phyloP scores from a whole-genome alignment of 2,888 invertebrate genomes.

The Augiades crinisus region DNA sequence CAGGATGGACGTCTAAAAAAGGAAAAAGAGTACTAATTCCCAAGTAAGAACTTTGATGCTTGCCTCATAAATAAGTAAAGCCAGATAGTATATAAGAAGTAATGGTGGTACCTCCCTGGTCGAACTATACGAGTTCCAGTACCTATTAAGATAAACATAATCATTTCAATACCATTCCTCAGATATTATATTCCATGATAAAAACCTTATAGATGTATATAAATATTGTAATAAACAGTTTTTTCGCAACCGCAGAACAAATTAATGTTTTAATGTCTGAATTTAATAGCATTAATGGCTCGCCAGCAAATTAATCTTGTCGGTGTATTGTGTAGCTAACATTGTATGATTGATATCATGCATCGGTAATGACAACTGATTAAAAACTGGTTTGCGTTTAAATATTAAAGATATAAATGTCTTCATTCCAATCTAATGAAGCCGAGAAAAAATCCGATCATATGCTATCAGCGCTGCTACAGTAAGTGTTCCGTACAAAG shows the following conservation, averaged over 20 bases:
- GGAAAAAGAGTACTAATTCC: no score
- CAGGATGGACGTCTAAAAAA: no score
- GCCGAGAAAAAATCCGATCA: neutral
- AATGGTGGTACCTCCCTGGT: no score
- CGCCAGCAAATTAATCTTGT: conserved; percentile 12
- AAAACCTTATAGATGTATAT: no score
- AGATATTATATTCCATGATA: no score
- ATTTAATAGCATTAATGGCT: conserved; percentile 29
- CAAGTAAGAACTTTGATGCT: no score
- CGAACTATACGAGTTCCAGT: no score
- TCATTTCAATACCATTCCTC: no score
- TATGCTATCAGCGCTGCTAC: neutral
- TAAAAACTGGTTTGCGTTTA: conserved; percentile 24
- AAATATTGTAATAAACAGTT: conserved; percentile 2
- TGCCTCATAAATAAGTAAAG: no score
- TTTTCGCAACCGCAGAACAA: conserved; percentile 19
- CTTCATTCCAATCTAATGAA: conserved; percentile 16
- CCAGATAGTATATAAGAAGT: no score
- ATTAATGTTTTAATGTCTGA: conserved; percentile 29
- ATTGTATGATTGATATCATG: conserved; percentile 31
- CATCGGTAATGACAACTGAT: conserved; percentile 29
- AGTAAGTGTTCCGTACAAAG: no score
- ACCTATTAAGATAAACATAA: no score
- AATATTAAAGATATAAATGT: conserved; percentile 24
- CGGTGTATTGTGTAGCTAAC: neutral